Percentiles rank a stretch among this genome's conserved stretches.
These are phyloP conservation scores for Betta splendens DNA, from an alignment of 2,797 vertebrate genomes.

Conservation along the genomic window DNA sequence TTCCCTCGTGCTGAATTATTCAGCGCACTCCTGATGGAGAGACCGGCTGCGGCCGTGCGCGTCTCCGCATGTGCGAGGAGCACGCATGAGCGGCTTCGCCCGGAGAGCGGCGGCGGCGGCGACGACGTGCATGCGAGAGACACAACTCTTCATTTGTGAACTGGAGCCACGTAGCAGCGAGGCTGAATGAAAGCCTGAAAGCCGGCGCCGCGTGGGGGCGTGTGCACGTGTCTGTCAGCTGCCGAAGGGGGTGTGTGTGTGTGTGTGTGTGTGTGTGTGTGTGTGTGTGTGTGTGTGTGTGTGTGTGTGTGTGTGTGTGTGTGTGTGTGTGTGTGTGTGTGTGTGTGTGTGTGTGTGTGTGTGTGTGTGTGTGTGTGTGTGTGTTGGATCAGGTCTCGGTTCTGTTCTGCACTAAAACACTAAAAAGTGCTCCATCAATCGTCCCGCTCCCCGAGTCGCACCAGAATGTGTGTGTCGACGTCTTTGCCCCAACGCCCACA, in stretches of 20 bases:
- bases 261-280: no score
- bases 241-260: no score
- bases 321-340: no score
- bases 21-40: constrained; percentile 73
- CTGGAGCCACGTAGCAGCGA: constrained; percentile 41
- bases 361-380: constrained; percentile 46
- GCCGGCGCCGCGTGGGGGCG: no score
- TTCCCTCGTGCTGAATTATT: constrained; percentile 77
- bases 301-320: no score
- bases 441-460: constrained; percentile 18
- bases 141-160: constrained; percentile 55
- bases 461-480: constrained; percentile 13
- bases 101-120: constrained; percentile 37
- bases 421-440: constrained; percentile 36
- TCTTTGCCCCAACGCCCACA: constrained; percentile 2
- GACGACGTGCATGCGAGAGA: constrained; percentile 39
- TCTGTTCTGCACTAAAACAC: constrained; percentile 27
- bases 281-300: no score
- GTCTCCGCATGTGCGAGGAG: constrained; percentile 26
- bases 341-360: constrained; percentile 64
- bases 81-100: constrained; percentile 51
- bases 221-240: no score
- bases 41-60: constrained; percentile 50
- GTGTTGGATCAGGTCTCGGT: constrained; percentile 38
- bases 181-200: no score